phyloP scores from a whole-genome alignment of 1,140 invertebrate genomes.

The Thalassaphorura encarpata region DNA sequence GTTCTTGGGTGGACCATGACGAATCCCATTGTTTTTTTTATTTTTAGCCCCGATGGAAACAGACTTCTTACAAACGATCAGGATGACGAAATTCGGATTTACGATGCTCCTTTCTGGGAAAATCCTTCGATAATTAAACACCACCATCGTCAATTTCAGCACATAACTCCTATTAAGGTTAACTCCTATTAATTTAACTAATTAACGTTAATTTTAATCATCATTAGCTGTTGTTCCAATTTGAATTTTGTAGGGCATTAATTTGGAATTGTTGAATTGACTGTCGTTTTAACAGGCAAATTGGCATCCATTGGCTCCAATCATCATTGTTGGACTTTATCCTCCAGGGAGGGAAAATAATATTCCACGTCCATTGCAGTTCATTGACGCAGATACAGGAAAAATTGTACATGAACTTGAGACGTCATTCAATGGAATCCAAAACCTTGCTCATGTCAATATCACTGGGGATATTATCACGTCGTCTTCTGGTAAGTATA shows the following conservation, averaged over 20 bases:
- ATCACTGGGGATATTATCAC: conserved; percentile 25
- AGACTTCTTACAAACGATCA: conserved; percentile 27
- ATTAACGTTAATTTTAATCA: not conserved
- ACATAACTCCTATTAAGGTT: conserved; percentile 27
- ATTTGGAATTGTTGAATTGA: not conserved
- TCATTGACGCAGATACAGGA: conserved; percentile 23
- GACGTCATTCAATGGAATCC: conserved; percentile 17
- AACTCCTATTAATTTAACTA: not conserved
- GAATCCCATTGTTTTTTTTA: not conserved
- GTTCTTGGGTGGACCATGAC: not conserved
- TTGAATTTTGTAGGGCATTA: no score
- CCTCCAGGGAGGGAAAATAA: conserved; percentile 3
- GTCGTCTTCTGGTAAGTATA: conserved; percentile 22
- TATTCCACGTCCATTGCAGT: conserved; percentile 14
- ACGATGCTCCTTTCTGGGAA: conserved; percentile 23
- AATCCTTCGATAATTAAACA: conserved; percentile 13
- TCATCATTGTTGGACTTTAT: conserved; percentile 26
- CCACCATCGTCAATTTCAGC: conserved; percentile 30
- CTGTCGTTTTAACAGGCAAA: conserved; percentile 12
- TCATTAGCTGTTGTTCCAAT: not conserved
- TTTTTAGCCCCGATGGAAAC: conserved; percentile 20
- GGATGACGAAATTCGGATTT: conserved; percentile 22
- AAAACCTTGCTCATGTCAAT: conserved; percentile 21
- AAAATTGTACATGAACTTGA: conserved; percentile 11
- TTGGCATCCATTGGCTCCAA: conserved; percentile 28